Percentiles rank a stretch among this genome's conserved stretches.
Conservation (phyloP, 2,113 vertebrate species). For the Prionailurus viverrinus region DNA sequence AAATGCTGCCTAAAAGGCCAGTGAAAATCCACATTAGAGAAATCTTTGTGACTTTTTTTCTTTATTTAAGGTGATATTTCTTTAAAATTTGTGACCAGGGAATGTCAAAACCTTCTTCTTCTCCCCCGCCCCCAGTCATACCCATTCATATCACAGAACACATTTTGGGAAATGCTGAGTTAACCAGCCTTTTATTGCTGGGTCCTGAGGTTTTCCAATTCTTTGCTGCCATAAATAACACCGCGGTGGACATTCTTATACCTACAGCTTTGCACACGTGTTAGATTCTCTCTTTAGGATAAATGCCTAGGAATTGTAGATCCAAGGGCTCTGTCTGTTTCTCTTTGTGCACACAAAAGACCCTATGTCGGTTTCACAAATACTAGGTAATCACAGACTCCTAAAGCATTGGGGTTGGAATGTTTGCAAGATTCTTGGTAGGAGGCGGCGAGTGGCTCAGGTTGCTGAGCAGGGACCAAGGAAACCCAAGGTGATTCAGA, state of each 20-base stretch:
- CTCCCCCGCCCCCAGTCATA: background rate
- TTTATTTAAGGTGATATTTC: background rate
- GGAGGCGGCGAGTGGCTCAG: background rate
- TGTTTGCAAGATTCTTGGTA: background rate
- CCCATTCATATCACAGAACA: background rate
- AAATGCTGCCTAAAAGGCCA: background rate
- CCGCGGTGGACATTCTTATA: background rate
- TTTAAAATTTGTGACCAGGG: background rate
- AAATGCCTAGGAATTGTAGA: background rate
- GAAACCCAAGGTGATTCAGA: too few species aligned
- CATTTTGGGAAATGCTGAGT: conserved; percentile 24
- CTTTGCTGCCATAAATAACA: conserved; percentile 39
- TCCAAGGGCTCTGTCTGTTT: background rate
- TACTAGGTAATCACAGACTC: background rate
- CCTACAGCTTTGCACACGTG: background rate
- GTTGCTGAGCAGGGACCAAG: background rate
- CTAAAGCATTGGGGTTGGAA: background rate
- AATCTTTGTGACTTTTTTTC: background rate
- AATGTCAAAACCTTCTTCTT: background rate
- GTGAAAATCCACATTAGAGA: background rate
- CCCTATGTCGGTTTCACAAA: conserved; percentile 43
- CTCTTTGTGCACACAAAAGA: conserved; percentile 22
- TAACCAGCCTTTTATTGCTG: background rate
- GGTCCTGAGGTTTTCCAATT: background rate
- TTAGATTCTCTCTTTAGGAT: conserved; percentile 43